A percentile compares a stretch with the other conserved stretches of the same genome.
Conservation (phyloP, 2,888 invertebrate genomes). For the Pyralis farinalis region DNA sequence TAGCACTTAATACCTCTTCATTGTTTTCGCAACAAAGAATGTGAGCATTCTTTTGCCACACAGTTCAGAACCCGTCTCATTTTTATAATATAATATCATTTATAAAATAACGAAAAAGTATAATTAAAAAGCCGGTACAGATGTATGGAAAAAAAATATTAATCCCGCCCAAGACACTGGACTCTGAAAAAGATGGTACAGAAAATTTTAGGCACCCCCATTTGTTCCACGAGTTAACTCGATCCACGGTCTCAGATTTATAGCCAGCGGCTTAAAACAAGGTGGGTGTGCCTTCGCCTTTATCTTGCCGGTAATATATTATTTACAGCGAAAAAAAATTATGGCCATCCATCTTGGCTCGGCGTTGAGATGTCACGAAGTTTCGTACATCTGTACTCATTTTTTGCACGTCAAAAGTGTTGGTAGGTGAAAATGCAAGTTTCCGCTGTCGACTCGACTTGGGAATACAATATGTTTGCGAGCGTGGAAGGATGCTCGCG, state of each 20-base stretch:
- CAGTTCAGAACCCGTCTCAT: no score
- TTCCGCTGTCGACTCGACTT: background rate
- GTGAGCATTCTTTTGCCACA: no score
- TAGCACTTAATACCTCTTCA: no score
- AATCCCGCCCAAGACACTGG: conserved; percentile 28
- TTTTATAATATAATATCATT: no score
- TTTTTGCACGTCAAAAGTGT: conserved; percentile 20
- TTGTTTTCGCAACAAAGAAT: no score
- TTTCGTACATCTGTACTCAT: conserved; percentile 29
- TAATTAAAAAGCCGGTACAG: no score
- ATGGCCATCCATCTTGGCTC: conserved; percentile 38
- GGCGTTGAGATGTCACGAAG: conserved; percentile 39
- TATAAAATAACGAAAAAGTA: no score
- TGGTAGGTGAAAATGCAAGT: background rate
- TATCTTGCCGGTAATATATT: conserved; percentile 49
- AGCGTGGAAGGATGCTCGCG: background rate
- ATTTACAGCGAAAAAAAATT: conserved; percentile 49
- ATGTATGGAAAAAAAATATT: conserved; percentile 21
- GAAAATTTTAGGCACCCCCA: conserved; percentile 47
- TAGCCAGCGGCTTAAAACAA: conserved; percentile 42
- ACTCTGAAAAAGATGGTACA: conserved; percentile 50
- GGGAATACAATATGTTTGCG: background rate
- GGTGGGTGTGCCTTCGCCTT: conserved; percentile 40
- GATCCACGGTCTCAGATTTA: conserved; percentile 37
- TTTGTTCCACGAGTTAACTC: conserved; percentile 43